phyloP scores from a whole-genome alignment of 2,797 vertebrate species.

The Carcharodon carcharias region DNA sequence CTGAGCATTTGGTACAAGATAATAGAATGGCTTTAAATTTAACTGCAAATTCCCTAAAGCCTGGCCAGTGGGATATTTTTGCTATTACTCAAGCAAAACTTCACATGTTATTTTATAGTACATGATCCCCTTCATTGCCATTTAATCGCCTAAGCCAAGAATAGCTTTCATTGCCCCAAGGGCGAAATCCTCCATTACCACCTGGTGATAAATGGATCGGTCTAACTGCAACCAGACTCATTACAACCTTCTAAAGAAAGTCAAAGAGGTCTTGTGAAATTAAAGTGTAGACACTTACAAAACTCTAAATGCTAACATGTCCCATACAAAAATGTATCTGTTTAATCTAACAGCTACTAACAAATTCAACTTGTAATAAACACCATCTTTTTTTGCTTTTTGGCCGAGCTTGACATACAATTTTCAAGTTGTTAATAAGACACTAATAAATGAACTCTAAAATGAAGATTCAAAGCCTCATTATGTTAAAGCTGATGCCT shows the following conservation, averaged over 20 bases:
- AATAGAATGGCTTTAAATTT: constrained; percentile 8
- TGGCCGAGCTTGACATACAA: not conserved
- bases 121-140: constrained; percentile 25
- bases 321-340: not conserved
- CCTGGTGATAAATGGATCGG: constrained; percentile 25
- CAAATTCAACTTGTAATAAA: constrained; percentile 3
- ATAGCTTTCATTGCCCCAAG: constrained; percentile 14
- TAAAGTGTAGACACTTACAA: constrained; percentile 10
- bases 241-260: constrained; percentile 31
- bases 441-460: not conserved
- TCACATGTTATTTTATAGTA: constrained; percentile 32
- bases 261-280: constrained; percentile 16
- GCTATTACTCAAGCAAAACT: constrained; percentile 21
- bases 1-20: not conserved
- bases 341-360: constrained; percentile 9
- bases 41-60: constrained; percentile 20
- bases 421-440: constrained; percentile 3
- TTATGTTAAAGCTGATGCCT: constrained; percentile 3
- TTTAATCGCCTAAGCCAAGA: constrained; percentile 27
- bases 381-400: not conserved
- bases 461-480: not conserved
- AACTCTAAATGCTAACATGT: not conserved
- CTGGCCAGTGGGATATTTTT: not conserved
- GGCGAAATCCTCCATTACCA: constrained; percentile 18
- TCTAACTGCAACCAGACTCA: constrained; percentile 15